Percentiles rank a stretch among this genome's conserved stretches.
phyloP scores from a whole-genome alignment of 2,113 vertebrate species.

The Hipposideros armiger region DNA sequence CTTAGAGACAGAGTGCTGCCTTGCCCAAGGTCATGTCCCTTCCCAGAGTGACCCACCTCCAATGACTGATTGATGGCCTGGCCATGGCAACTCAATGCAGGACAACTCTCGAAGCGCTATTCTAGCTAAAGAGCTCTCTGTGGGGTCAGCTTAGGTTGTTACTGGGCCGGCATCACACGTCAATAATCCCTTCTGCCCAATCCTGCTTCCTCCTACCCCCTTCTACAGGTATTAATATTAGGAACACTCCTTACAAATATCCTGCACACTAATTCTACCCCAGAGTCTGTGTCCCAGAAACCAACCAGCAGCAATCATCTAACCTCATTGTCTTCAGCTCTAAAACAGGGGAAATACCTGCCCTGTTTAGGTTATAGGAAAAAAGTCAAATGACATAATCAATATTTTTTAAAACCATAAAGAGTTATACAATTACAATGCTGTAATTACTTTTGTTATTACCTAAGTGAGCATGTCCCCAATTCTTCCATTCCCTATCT shows the following conservation, averaged over 20 bases:
- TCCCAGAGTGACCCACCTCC: not conserved
- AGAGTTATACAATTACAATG: not conserved
- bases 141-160: not conserved
- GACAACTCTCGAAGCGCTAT: not conserved
- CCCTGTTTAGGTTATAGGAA: not conserved
- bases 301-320: not conserved
- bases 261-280: not conserved
- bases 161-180: not conserved
- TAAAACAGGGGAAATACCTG: not conserved
- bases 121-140: not conserved
- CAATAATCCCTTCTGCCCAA: not conserved
- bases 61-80: not conserved
- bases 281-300: not conserved
- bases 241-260: not conserved
- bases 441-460: not conserved
- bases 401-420: constrained; percentile 3
- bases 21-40: not conserved
- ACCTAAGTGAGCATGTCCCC: not conserved
- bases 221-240: not conserved
- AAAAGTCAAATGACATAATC: not conserved
- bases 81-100: not conserved
- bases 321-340: not conserved
- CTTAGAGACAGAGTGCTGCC: not conserved
- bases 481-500: not conserved
- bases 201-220: not conserved